phyloP scores from a whole-genome alignment of 2,113 vertebrate species.

The Cariama cristata region DNA sequence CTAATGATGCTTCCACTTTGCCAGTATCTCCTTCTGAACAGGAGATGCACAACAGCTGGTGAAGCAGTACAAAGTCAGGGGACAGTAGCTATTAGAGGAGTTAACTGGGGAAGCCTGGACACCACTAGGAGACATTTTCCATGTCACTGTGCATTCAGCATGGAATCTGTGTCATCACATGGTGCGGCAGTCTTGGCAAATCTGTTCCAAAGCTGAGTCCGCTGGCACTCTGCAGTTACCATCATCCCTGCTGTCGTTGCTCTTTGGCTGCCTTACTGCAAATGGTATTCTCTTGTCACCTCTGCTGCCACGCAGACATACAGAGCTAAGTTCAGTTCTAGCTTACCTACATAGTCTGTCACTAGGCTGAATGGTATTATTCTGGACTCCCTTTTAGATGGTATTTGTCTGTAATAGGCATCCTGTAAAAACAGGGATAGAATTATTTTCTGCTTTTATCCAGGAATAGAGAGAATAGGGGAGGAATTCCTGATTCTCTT shows the following conservation, averaged over 20 bases:
- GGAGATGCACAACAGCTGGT: slow-evolving; percentile 71
- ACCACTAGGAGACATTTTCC: slow-evolving; percentile 67
- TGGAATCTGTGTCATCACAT: slow-evolving; percentile 68
- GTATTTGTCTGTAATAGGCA: background rate
- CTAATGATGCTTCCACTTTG: slow-evolving; percentile 33
- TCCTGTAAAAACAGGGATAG: background rate
- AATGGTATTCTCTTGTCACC: slow-evolving; percentile 38
- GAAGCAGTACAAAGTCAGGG: slow-evolving; percentile 55
- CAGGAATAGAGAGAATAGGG: background rate
- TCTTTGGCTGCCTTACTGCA: slow-evolving; percentile 57
- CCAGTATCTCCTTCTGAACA: slow-evolving; percentile 40
- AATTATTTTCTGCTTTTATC: slow-evolving; percentile 47
- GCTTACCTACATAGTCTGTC: background rate
- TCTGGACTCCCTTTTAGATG: background rate
- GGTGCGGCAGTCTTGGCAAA: slow-evolving; percentile 29
- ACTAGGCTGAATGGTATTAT: background rate
- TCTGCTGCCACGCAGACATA: slow-evolving; percentile 43
- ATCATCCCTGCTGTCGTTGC: background rate
- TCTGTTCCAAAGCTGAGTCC: slow-evolving; percentile 47
- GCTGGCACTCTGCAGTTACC: slow-evolving; percentile 55
- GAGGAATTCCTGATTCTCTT: slow-evolving; percentile 17
- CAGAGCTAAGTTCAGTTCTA: background rate
- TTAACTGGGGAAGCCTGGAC: slow-evolving; percentile 58
- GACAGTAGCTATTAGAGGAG: slow-evolving; percentile 66
- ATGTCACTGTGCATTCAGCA: slow-evolving; percentile 57